Evolutionary conservation across 2,113 vertebrate genomes (phyloP).

Genomic region (Syrmaticus mikado): DNA sequence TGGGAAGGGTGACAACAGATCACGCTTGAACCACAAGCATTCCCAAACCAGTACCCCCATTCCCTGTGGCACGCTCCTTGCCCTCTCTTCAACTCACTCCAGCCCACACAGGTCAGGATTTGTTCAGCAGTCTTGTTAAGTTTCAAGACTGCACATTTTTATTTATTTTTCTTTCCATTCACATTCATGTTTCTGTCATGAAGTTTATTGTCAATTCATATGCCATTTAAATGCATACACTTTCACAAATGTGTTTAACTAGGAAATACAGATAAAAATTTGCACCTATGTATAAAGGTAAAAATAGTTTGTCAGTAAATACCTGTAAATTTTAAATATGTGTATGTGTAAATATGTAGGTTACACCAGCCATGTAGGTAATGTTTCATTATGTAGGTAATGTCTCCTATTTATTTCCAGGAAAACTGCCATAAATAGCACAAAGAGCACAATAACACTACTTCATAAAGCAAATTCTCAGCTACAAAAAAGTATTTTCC

Average conservation of each 20-base stretch:
- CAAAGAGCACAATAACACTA: no score
- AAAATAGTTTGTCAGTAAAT: neutral
- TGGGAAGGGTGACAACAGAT: neutral
- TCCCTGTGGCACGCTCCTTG: neutral
- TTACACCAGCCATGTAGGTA: no score
- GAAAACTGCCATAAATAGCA: no score
- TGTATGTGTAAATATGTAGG: neutral
- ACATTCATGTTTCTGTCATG: neutral
- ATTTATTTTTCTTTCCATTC: neutral
- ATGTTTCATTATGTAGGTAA: no score
- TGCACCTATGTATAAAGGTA: no score
- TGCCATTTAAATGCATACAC: neutral
- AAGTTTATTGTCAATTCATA: fast-evolving
- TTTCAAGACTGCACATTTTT: neutral
- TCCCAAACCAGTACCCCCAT: neutral
- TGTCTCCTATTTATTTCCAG: no score
- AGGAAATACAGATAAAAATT: neutral
- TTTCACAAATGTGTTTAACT: neutral
- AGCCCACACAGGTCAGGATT: neutral
- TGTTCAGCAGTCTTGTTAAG: neutral
- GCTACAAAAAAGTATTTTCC: no score
- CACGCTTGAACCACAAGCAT: neutral
- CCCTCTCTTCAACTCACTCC: neutral
- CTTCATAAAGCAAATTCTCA: no score
- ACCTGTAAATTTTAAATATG: neutral